Base-by-base conservation (phyloP, 2,113 vertebrate genomes). In the Caretta caretta region DNA sequence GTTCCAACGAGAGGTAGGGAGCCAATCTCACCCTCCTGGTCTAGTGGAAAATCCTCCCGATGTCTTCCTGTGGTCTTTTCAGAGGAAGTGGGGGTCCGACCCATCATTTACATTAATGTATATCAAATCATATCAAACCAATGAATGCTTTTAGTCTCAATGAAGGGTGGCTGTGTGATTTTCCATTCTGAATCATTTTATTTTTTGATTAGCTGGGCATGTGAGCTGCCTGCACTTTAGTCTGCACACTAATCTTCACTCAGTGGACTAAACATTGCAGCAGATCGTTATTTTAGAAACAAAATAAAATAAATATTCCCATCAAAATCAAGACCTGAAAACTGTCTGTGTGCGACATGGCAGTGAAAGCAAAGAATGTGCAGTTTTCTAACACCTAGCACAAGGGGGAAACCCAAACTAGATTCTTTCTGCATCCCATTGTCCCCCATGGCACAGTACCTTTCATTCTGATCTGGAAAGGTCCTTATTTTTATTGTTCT, bases 251-350 rank as follows among this genome's bases (percentile, higher is more conserved):
- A 59, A 54, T 83, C 97, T 92, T 53, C 83, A 86, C 91, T 92
- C 91, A 80, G 88, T 85, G 79, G 94, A 90, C 96, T 96, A 65
- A 65, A 65, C 31, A 93, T 91, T 86, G 87, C 96, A 90, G 91
- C 85, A 92, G 92, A 93, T 91, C 88, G 91, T 80, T 90, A 83
- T 57, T 91, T 80, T n/a, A 2, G 6, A 93, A 96, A 93, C 95
- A 94, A 95, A 94, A 96, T 48, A 97, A 97, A 97, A 6, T 96
- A 38, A 29, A 92, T 69, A 86, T 95, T 92, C 92, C 93, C 96
- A 97, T 8, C n/a, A 38, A 20, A 22, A 72, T 19, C 65, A 22
- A 38, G 65, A 72, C 96, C 97, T 93, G 96, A 97, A 89, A 92
- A 92, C 84, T 91, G 92, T 92, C 96, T 91, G 94, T 51, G 90